phyloP scores from a whole-genome alignment of 92 coral and sea anemone species.

The Anthopleura xanthogrammica region DNA sequence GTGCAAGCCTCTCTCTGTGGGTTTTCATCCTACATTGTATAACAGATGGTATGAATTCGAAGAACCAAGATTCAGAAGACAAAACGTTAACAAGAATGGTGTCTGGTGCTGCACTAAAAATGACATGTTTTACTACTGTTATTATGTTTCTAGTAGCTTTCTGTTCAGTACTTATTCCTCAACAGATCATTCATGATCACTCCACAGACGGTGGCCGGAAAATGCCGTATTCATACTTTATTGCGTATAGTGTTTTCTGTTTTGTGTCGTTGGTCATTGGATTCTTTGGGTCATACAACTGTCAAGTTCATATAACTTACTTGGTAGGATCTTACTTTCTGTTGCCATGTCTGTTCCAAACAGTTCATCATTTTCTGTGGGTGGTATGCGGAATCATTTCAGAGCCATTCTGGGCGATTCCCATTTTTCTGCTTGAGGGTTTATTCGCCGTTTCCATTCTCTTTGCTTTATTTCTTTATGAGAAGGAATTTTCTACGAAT shows the following conservation, averaged over 20 bases:
- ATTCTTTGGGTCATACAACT: no score
- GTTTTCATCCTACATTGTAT: neutral
- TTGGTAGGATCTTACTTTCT: neutral
- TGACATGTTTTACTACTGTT: neutral
- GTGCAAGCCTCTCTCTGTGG: neutral
- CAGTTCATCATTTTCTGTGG: slow-evolving; percentile 55
- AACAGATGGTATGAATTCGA: neutral
- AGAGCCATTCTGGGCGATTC: slow-evolving; percentile 65
- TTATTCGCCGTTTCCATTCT: neutral
- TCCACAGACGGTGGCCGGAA: neutral
- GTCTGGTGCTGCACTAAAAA: neutral
- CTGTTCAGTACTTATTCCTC: neutral
- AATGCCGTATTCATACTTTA: neutral
- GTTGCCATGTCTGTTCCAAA: slow-evolving; percentile 36
- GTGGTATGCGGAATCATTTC: slow-evolving; percentile 52
- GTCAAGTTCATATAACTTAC: neutral
- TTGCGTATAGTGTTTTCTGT: no score
- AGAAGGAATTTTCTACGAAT: neutral
- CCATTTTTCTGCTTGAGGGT: slow-evolving; percentile 35
- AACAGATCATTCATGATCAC: neutral
- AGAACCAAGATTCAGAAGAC: neutral
- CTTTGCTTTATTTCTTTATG: neutral
- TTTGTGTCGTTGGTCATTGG: no score
- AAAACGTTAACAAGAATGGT: neutral
- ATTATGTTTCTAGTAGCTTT: neutral